Conservation (phyloP, 2,888 invertebrate species). For the Synanthedon andrenaeformis region DNA sequence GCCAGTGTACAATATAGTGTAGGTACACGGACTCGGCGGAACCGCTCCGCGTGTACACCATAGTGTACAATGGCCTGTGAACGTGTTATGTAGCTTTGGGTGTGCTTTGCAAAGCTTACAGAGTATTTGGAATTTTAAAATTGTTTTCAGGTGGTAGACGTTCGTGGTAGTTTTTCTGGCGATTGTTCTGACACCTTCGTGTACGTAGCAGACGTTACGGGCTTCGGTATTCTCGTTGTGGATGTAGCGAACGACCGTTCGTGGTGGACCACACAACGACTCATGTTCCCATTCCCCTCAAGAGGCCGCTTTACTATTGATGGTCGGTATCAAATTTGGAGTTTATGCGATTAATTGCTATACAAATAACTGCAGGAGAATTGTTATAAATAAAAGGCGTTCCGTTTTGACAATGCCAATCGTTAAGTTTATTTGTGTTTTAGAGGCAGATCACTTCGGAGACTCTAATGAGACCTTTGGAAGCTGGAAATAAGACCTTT, state of each 20-base stretch:
- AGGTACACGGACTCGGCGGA: too few species aligned
- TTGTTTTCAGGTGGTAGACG: constrained; percentile 64
- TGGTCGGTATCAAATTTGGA: constrained; percentile 33
- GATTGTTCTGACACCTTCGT: constrained; percentile 73
- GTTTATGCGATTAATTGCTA: neutral
- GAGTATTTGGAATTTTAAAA: neutral
- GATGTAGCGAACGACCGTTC: constrained; percentile 67
- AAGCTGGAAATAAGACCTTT: too few species aligned
- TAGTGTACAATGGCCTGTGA: too few species aligned
- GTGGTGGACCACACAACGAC: constrained; percentile 74
- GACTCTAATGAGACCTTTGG: too few species aligned
- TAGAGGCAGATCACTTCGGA: too few species aligned
- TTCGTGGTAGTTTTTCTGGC: constrained; percentile 45
- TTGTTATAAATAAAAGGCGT: too few species aligned
- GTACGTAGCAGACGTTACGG: constrained; percentile 77
- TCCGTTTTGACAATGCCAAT: too few species aligned
- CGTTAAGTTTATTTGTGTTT: too few species aligned
- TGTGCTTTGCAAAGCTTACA: too few species aligned
- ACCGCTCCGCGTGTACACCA: too few species aligned
- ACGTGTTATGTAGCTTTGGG: too few species aligned
- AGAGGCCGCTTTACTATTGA: constrained; percentile 73
- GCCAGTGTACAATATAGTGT: too few species aligned
- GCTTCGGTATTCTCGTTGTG: constrained; percentile 73
- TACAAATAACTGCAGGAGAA: neutral
- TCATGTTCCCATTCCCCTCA: constrained; percentile 75